Percentiles rank a stretch among this genome's conserved stretches.
These are phyloP conservation scores for Parascotia fuliginaria DNA, from an alignment of 2,888 invertebrate species.

Conservation along the genomic window DNA sequence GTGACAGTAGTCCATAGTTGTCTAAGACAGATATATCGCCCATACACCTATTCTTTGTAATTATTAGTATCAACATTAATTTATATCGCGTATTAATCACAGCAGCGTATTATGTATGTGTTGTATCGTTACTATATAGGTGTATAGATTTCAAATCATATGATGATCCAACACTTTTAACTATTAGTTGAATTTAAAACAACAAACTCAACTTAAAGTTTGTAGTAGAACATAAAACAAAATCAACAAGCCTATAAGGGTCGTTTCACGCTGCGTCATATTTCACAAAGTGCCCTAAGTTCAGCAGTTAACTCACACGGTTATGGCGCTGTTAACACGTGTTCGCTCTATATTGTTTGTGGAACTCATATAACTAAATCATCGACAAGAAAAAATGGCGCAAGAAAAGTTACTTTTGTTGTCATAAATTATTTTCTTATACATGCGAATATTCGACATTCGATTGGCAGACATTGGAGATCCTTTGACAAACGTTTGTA, in stretches of 20 bases:
- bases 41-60: no score
- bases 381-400: slow-evolving; percentile 57
- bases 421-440: slow-evolving; percentile 14
- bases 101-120: no score
- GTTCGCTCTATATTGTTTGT: slow-evolving; percentile 77
- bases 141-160: no score
- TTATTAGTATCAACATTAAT: no score
- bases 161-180: not conserved
- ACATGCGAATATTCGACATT: slow-evolving; percentile 4
- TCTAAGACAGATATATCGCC: no score
- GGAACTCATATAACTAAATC: slow-evolving; percentile 64
- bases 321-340: slow-evolving; percentile 84
- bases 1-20: no score
- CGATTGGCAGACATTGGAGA: no score
- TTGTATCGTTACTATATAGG: no score
- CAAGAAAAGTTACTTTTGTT: slow-evolving; percentile 40
- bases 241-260: slow-evolving; percentile 71
- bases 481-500: no score
- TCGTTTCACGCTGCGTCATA: slow-evolving; percentile 77
- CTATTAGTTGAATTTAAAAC: not conserved
- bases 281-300: slow-evolving; percentile 83
- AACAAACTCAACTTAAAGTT: slow-evolving; percentile 11
- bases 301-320: slow-evolving; percentile 80
- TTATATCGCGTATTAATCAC: no score
- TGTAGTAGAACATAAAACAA: slow-evolving; percentile 53